A percentile compares a stretch with the other conserved stretches of the same genome.
Evolutionary conservation across 2,113 vertebrate species (phyloP).

Genomic region (Candoia aspera): DNA sequence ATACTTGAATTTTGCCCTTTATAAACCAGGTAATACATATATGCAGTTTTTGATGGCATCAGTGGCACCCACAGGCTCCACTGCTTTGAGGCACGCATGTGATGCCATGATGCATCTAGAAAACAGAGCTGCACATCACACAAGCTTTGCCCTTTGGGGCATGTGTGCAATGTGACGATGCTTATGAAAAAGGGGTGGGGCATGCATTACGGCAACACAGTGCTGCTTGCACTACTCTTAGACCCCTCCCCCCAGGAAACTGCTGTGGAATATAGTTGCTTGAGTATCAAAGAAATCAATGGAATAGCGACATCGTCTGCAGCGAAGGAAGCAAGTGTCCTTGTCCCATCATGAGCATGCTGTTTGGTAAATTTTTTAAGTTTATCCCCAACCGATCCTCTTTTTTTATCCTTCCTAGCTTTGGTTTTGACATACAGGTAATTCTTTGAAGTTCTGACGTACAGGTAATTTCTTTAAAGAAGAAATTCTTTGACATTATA

Average conservation of each 20-base stretch:
- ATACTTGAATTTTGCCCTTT: not conserved
- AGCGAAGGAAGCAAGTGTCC: not conserved
- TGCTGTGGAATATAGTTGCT: not conserved
- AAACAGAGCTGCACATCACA: no score
- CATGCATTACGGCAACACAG: no score
- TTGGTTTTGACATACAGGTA: no score
- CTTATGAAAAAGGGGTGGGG: no score
- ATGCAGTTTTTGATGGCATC: not conserved
- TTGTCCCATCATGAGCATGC: not conserved
- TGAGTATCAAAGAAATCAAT: not conserved
- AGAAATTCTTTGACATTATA: no score
- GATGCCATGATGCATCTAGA: not conserved
- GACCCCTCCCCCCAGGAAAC: no score
- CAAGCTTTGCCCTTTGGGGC: no score
- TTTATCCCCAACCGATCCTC: not conserved
- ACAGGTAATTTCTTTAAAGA: no score
- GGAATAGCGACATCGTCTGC: not conserved
- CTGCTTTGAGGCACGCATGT: not conserved
- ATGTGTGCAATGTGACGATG: no score
- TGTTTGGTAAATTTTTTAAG: not conserved
- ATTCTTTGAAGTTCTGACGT: no score
- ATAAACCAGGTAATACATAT: not conserved
- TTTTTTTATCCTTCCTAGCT: no score
- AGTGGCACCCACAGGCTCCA: not conserved
- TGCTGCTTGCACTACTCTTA: no score